Conservation (phyloP, 2,113 vertebrate genomes). For the Elaphurus davidianus region DNA sequence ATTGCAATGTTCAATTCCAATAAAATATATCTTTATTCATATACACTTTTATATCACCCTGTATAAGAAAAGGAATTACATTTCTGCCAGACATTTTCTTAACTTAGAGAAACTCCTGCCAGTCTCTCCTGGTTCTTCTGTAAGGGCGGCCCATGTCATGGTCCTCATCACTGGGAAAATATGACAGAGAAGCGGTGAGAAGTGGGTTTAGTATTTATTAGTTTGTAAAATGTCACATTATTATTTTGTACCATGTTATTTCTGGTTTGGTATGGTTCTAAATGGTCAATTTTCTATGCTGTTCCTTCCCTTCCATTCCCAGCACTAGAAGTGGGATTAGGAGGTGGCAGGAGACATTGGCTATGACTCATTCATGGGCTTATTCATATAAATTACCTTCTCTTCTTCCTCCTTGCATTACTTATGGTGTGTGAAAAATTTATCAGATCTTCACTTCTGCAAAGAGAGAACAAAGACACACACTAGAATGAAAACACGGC, state of each 20-base stretch:
- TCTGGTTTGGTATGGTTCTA: background rate
- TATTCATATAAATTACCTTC: background rate
- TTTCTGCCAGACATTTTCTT: constrained; percentile 6
- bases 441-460: background rate
- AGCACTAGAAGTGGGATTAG: background rate
- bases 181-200: background rate
- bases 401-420: background rate
- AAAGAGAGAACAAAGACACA: background rate
- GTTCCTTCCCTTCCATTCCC: background rate
- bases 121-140: background rate
- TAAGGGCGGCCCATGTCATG: background rate
- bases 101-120: background rate
- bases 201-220: background rate
- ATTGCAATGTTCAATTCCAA: constrained; percentile 45
- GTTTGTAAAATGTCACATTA: background rate
- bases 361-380: constrained; percentile 27
- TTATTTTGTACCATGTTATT: background rate
- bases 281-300: background rate
- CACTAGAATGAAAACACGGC: background rate
- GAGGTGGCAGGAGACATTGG: background rate
- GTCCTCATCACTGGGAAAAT: background rate
- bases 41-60: background rate
- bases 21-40: constrained; percentile 53
- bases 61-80: constrained; percentile 17
- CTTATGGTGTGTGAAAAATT: background rate